Percentiles rank a stretch among this genome's conserved stretches.
Conservation (phyloP, 2,888 invertebrate species). For the Habrosyne pyritoides region DNA sequence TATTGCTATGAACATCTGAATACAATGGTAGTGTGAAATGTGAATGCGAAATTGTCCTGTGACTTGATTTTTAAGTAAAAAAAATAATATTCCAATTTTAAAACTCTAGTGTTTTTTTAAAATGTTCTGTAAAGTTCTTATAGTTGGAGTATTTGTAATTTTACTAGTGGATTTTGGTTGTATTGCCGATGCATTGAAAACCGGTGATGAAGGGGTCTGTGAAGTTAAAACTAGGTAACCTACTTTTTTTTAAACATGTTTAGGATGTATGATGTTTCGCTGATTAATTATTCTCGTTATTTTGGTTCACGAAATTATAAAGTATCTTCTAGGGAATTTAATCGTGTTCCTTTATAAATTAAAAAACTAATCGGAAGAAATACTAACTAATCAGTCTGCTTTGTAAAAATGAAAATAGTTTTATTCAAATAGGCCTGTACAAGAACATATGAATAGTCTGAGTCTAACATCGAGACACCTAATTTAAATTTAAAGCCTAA, state of each 20-base stretch:
- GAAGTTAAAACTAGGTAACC: conserved; percentile 27
- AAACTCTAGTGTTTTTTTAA: conserved; percentile 9
- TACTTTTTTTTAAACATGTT: neutral
- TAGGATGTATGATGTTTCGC: neutral
- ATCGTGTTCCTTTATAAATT: too few relatives aligned
- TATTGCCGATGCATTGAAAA: conserved; percentile 33
- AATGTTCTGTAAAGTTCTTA: conserved; percentile 28
- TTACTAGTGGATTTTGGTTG: neutral
- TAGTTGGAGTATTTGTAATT: conserved; percentile 21
- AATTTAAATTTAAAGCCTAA: too few relatives aligned
- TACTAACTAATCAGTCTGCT: too few relatives aligned
- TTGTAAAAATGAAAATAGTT: too few relatives aligned
- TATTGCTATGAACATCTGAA: conserved; percentile 15
- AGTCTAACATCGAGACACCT: too few relatives aligned
- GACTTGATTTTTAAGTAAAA: neutral
- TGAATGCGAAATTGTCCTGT: conserved; percentile 11
- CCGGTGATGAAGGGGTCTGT: conserved; percentile 49
- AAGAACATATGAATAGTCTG: too few relatives aligned
- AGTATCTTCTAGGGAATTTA: too few relatives aligned
- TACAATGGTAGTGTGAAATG: conserved; percentile 24
- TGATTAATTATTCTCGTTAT: neutral
- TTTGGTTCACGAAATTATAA: neutral
- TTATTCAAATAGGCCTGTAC: too few relatives aligned
- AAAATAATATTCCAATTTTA: neutral
- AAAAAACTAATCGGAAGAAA: too few relatives aligned